Evolutionary conservation across 92 coral and sea anemone species (phyloP).

Genomic region (Epizoanthus rinbou): DNA sequence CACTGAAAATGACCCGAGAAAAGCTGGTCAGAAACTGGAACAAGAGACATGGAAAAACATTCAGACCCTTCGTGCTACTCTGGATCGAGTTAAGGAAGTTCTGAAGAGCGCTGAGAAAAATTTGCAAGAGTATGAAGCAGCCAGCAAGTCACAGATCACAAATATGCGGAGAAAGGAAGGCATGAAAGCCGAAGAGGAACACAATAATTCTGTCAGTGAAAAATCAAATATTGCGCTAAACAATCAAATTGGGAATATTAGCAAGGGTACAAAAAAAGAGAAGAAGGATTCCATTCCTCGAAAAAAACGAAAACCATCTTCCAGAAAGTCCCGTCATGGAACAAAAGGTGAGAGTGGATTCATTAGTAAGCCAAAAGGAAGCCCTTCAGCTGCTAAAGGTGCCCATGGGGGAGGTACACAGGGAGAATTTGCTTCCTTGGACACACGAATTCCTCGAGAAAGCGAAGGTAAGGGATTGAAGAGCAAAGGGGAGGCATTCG

Average conservation of each 20-base stretch:
- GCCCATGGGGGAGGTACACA: neutral
- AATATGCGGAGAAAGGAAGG: slow-evolving; percentile 6
- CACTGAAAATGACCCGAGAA: neutral
- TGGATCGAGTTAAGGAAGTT: slow-evolving; percentile 49
- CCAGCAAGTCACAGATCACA: slow-evolving; percentile 7
- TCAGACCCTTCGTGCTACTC: slow-evolving; percentile 37
- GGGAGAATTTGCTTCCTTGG: neutral
- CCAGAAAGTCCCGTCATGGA: slow-evolving; percentile 8
- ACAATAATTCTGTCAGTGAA: neutral
- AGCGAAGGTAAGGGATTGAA: neutral
- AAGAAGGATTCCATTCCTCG: slow-evolving; percentile 18
- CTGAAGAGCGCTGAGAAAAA: slow-evolving; percentile 36
- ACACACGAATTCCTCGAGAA: neutral
- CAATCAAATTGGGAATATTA: neutral
- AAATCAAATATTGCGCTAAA: neutral
- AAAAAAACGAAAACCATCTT: neutral
- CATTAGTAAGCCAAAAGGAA: neutral
- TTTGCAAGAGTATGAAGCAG: slow-evolving; percentile 33
- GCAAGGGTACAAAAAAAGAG: neutral
- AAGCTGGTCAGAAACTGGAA: neutral
- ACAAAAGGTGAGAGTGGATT: slow-evolving; percentile 23
- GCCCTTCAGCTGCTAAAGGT: slow-evolving; percentile 30
- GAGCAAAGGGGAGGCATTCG: slow-evolving; percentile 31
- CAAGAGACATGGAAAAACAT: slow-evolving; percentile 16
- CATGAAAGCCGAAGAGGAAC: neutral